Evolutionary conservation across 1,140 invertebrate genomes (phyloP), one percentile per base, ranked within the genome.

Genomic region (Leptonema lineaticorne): DNA sequence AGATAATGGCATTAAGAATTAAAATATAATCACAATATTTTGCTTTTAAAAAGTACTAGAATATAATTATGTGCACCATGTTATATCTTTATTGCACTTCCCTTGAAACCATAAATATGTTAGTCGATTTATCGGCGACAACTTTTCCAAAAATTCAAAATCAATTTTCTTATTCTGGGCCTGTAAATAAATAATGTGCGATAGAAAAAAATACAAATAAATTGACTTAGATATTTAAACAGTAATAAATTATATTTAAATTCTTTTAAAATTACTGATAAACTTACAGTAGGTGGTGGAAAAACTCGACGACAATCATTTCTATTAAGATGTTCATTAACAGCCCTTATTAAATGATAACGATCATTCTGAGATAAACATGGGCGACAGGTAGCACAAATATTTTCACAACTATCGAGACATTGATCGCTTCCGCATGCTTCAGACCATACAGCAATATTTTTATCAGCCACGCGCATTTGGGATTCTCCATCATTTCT

Each of bases 71-170:
- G n/a, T 75, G 71, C 92, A 95, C 89, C 91, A 94, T 18, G 85
- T 82, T 18, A 75, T 57, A 76, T 94, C 91, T 56, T 85, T 74
- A 66, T 88, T 81, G 76, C 93, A 95, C 81, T 94, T 94, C 28
- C 90, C 92, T 79, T 90, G 84, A 75, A 91, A 93, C 93, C 93
- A 95, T 69, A 87, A 76, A 65, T 88, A 84, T 73, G 92, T 87
- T 27, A 92, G 76, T 75, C 86, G 83, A 78, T 92, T 92, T 70
- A 82, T 82, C 63, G 84, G 75, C 18, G 84, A 84, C 41, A 86
- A 84, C 29, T 83, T 75, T 41, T 84, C 80, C 22, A 83, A 70
- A 69, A 80, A 75, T 71, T 78, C 53, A 68, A 68, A 16, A 2
- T 69, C 69, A 72, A 69, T 57, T 69, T 74, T 67, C 77, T 81